Conservation (phyloP, 1,140 invertebrate genomes). For the Notospermus geniculatus region DNA sequence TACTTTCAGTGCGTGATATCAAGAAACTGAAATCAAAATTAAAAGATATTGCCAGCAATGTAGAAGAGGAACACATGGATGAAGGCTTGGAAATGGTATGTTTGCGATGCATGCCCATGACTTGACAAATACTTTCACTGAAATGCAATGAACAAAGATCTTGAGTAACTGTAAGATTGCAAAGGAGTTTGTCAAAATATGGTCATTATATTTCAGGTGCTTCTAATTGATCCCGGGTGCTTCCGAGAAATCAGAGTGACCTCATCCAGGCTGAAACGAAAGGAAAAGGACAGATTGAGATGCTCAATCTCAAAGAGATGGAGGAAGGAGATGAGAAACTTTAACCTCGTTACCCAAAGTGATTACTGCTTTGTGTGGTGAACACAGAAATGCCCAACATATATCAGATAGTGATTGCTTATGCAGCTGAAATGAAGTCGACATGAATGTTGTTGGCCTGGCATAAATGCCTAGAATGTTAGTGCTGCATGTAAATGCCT, state of each 20-base stretch:
- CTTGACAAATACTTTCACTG: no score
- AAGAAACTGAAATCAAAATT: slow-evolving; percentile 65
- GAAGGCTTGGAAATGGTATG: slow-evolving; percentile 70
- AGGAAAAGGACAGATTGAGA: slow-evolving; percentile 80
- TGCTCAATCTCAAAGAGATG: slow-evolving; percentile 89
- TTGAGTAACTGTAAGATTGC: neutral
- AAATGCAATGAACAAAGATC: no score
- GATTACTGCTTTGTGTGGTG: no score
- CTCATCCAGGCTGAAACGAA: slow-evolving; percentile 80
- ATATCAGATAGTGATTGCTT: no score
- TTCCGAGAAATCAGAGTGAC: slow-evolving; percentile 85
- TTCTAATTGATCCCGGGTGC: slow-evolving; percentile 89
- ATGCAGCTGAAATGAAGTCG: no score
- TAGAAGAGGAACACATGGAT: slow-evolving; percentile 82
- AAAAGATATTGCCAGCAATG: slow-evolving; percentile 69
- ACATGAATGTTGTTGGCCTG: no score
- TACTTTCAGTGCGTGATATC: slow-evolving; percentile 69
- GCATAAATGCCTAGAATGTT: no score
- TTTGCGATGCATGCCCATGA: no score
- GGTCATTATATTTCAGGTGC: slow-evolving; percentile 61
- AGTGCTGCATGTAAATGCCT: no score
- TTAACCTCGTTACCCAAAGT: no score
- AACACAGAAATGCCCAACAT: no score
- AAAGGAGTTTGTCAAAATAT: neutral
- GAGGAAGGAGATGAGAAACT: slow-evolving; percentile 77